Percentiles rank a stretch among this genome's conserved stretches.
Conservation (phyloP, 2,797 vertebrate species). For the Helicolenus hilgendorfi region DNA sequence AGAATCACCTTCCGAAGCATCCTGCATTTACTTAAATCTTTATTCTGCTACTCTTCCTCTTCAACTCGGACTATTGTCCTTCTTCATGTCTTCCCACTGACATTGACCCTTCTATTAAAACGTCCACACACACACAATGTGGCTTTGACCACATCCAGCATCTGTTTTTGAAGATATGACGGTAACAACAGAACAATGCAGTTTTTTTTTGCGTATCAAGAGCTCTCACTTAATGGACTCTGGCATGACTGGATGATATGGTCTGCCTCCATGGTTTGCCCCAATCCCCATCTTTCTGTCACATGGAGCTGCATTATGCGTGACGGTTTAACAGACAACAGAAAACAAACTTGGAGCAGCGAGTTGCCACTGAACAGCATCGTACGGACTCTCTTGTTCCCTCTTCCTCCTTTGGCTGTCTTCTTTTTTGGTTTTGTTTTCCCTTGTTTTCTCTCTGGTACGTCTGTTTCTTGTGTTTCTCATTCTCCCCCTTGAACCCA, state of each 20-base stretch:
- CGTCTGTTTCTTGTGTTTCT: conserved; percentile 16
- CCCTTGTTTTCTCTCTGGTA: not conserved
- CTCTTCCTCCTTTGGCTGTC: conserved; percentile 9
- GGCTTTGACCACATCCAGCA: conserved; percentile 15
- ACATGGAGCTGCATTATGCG: conserved; percentile 67
- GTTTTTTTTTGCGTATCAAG: conserved; percentile 7
- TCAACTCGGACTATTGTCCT: not conserved
- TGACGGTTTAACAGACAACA: conserved; percentile 52
- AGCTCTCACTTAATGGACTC: conserved; percentile 47
- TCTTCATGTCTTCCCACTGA: not conserved
- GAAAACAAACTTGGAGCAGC: conserved; percentile 44
- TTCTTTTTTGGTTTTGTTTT: not conserved
- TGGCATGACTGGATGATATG: conserved; percentile 60
- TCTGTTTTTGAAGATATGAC: conserved; percentile 47
- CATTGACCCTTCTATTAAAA: not conserved
- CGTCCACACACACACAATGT: not conserved
- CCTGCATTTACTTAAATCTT: not conserved
- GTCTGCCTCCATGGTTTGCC: conserved; percentile 30
- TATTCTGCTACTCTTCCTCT: not conserved
- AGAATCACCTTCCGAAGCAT: not conserved
- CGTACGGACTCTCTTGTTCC: not conserved
- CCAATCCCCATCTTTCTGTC: conserved; percentile 60
- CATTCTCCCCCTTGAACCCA: conserved; percentile 14
- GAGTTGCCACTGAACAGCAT: not conserved
- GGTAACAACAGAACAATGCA: conserved; percentile 20